A percentile compares a stretch with the other conserved stretches of the same genome.
Conservation (phyloP, 2,797 vertebrate species). For the Sphenopsis melanotis region DNA sequence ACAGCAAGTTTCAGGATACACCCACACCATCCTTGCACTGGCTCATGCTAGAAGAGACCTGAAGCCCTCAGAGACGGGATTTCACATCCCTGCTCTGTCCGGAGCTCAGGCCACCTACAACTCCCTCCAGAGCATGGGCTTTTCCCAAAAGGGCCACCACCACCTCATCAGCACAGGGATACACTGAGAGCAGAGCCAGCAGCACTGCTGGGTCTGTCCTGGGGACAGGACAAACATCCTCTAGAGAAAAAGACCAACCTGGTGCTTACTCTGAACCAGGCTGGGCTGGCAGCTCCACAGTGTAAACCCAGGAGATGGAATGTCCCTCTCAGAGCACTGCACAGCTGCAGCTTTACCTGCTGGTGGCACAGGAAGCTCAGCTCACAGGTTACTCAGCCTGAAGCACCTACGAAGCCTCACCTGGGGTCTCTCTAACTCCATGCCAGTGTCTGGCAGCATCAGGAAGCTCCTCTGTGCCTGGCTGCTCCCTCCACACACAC, state of each 20-base stretch:
- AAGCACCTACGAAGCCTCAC: not conserved
- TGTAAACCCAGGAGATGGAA: not conserved
- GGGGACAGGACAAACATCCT: not conserved
- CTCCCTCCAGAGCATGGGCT: fast-evolving
- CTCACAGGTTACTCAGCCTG: not conserved
- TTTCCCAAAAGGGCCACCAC: not conserved
- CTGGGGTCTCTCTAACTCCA: not conserved
- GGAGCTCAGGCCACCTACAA: not conserved
- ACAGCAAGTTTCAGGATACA: not conserved
- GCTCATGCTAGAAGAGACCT: not conserved
- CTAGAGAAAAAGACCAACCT: not conserved
- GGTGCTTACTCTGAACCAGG: not conserved
- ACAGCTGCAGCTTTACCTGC: not conserved
- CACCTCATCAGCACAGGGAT: not conserved
- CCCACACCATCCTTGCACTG: not conserved
- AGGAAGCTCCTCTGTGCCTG: not conserved
- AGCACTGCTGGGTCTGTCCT: not conserved
- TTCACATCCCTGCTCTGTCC: not conserved
- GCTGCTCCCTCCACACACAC: not conserved
- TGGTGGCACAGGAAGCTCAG: not conserved
- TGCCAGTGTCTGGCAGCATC: not conserved
- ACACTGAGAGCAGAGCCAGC: not conserved
- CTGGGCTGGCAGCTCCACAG: not conserved
- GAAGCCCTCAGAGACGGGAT: not conserved
- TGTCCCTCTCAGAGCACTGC: not conserved